Evolutionary conservation across 2,113 vertebrate species (phyloP).

Genomic region (Hippoglossus stenolepis): DNA sequence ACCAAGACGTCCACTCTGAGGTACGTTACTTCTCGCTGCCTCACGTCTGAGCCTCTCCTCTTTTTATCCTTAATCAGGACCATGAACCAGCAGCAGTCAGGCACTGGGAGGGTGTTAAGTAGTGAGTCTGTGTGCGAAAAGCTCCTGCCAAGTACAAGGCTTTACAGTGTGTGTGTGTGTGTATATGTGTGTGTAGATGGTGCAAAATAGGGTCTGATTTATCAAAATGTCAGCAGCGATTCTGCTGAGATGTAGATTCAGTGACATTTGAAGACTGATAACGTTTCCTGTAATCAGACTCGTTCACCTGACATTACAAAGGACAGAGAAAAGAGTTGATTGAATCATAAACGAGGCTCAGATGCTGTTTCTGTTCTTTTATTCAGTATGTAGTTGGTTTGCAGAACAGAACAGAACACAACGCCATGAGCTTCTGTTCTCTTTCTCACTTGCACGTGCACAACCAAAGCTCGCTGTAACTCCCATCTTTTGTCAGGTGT

Average conservation of each 20-base stretch:
- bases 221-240: conserved; percentile 61
- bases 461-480: not conserved
- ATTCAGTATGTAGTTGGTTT: not conserved
- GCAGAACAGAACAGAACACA: not conserved
- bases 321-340: conserved; percentile 40
- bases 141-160: conserved; percentile 50
- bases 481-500: not conserved
- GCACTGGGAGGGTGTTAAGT: conserved; percentile 21
- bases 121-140: conserved; percentile 26
- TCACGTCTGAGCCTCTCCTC: conserved; percentile 26
- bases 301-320: conserved; percentile 19
- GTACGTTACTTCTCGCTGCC: conserved; percentile 54
- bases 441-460: conserved; percentile 2
- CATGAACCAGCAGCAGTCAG: conserved; percentile 40
- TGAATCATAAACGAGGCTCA: conserved; percentile 29
- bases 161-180: conserved; percentile 27
- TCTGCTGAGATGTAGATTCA: conserved; percentile 58
- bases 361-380: not conserved
- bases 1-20: conserved; percentile 45
- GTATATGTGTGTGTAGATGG: not conserved
- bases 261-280: conserved; percentile 65
- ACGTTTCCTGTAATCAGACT: conserved; percentile 40
- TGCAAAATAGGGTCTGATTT: conserved; percentile 48
- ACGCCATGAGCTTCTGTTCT: not conserved
- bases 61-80: conserved; percentile 25